A percentile compares a stretch with the other conserved stretches of the same genome.
Evolutionary conservation across 37 sponge, comb jelly and placozoan genomes (phyloP).

Genomic region (Ephydatia muelleri): DNA sequence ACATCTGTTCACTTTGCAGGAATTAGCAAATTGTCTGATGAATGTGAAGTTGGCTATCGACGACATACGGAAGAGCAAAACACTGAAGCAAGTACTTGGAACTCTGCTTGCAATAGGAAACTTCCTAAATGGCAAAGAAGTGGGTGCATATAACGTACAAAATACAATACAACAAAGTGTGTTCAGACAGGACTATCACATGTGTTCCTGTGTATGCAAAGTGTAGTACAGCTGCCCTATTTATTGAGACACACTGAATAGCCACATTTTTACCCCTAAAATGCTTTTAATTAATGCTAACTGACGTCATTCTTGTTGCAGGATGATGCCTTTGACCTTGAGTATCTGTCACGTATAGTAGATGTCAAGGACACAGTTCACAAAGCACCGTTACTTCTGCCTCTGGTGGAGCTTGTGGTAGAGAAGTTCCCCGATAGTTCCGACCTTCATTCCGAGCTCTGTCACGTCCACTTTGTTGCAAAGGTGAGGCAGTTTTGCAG

Average conservation of each 20-base stretch:
- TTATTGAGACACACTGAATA: no score
- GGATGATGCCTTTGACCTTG: conserved; percentile 85
- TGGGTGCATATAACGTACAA: conserved; percentile 1
- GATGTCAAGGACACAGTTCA: conserved; percentile 94
- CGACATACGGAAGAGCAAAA: conserved; percentile 61
- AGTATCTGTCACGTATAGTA: conserved; percentile 70
- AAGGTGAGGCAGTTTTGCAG: conserved; percentile 80
- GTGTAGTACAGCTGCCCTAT: no score
- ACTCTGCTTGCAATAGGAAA: conserved; percentile 85
- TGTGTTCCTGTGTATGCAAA: no score
- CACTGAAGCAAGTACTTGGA: conserved; percentile 71
- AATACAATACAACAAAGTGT: no score
- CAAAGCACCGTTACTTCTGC: conserved; percentile 81
- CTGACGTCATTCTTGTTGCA: neutral
- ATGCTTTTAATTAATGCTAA: neutral
- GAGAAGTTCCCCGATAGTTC: conserved; percentile 74
- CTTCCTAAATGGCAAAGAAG: conserved; percentile 82
- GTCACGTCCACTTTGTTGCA: conserved; percentile 69
- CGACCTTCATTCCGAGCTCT: conserved; percentile 84
- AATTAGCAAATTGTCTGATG: conserved; percentile 91
- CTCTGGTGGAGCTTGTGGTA: conserved; percentile 85
- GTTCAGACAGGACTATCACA: no score
- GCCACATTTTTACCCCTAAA: no score
- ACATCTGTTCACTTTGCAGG: conserved; percentile 39
- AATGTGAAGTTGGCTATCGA: conserved; percentile 78